These are phyloP conservation scores for Lithobates pipiens DNA, from an alignment of 2,797 vertebrate species.

Conservation along the genomic window DNA sequence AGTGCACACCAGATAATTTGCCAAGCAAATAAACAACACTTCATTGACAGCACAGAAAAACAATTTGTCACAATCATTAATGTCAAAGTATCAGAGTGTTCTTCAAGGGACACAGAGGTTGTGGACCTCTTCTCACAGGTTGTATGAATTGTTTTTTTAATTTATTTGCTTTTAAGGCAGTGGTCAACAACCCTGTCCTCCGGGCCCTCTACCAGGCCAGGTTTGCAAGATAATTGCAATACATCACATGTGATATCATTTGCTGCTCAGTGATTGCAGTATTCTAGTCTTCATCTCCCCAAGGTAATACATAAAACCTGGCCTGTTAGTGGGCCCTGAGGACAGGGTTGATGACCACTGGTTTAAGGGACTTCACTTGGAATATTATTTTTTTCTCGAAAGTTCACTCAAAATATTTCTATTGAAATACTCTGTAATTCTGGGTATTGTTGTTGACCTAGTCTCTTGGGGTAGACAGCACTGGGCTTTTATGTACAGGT, in stretches of 20 bases:
- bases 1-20: constrained; percentile 72
- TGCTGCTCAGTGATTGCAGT: too few relatives aligned
- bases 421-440: too few relatives aligned
- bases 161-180: background rate
- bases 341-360: too few relatives aligned
- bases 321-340: too few relatives aligned
- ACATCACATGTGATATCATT: too few relatives aligned
- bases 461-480: background rate
- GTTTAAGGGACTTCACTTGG: background rate
- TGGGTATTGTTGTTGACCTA: background rate
- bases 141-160: background rate
- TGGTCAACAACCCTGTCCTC: too few relatives aligned
- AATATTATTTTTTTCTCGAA: too few relatives aligned
- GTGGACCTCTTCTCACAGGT: background rate
- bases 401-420: background rate
- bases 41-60: constrained; percentile 71
- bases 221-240: too few relatives aligned
- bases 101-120: constrained; percentile 2
- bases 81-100: background rate
- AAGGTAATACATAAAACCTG: too few relatives aligned
- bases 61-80: constrained; percentile 53
- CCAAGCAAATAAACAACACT: constrained; percentile 72
- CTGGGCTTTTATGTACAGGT: background rate
- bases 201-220: too few relatives aligned
- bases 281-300: too few relatives aligned